Base-by-base conservation (phyloP, 2,113 vertebrate species). In the Cacatua alba region DNA sequence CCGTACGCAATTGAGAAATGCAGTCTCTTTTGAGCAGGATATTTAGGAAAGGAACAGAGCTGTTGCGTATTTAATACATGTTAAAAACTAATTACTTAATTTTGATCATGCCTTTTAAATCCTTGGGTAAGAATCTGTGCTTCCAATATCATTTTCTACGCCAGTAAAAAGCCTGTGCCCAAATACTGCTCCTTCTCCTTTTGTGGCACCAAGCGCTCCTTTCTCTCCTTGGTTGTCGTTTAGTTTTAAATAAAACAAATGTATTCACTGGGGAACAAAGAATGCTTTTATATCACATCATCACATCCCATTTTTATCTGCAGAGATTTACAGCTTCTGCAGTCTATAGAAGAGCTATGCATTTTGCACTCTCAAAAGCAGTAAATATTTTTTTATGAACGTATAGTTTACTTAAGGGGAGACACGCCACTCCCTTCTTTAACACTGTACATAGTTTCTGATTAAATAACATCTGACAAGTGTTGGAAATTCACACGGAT, bases 171-270 rank as follows among this genome's bases (percentile, higher is more conserved):
- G 85, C 74, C 37, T 64, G 37, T 80, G 81, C 88, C 90, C 94
- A 93, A 92, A 90, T 90, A 92, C 65, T 0, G 85, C 63, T 92
- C 64, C 81, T 83, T 74, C 70, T 52, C 33, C 70, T 90, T 94
- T 91, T 95, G 88, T 94, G 92, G 75, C 68, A 89, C 49, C 0
- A 13, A 83, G 24, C 5, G 14, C 82, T 59, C 65, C 69, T 94
- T 94, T 88, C 74, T 82, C 48, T 74, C 83, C 82, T 82, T 88
- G 85, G 89, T 90, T 91, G 92, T 83, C 75, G 21, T 96, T 63
- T 76, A 85, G 84, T 55, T 51, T 97, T 96, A 96, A 97, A 92
- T 95, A 95, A 97, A 97, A 97, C 91, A 93, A 95, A 94, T 94
- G 82, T 95, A 97, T 96, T 97, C 95, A 87, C 76, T 78, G 90